Base-by-base conservation (phyloP, 2,113 vertebrate genomes). In the Gymnarchus niloticus region DNA sequence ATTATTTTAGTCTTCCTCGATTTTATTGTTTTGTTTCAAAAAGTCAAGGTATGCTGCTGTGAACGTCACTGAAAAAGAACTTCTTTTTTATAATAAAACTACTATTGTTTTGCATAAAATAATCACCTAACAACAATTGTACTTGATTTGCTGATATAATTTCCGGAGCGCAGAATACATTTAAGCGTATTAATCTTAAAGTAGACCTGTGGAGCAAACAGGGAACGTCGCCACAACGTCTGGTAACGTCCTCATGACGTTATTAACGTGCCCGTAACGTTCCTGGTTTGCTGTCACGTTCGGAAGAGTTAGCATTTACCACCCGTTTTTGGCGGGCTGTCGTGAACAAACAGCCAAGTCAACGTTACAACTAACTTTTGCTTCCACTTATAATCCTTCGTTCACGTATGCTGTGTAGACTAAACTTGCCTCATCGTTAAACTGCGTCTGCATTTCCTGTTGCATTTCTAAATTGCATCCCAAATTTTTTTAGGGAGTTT, bases 401-500 rank as follows among this genome's bases (percentile, higher is more conserved):
- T 41, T 33, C 65, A 28, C 33, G 4, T 41, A 73, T 37, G 33
- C 33, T 17, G 14, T 73, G 33, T n/a, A 2, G 33, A 37, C 65
- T 19, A 73, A 73, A 73, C n/a, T 73, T 6, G 33, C 28, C 65
- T 3, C 65, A 41, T 73, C 33, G 65, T 73, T 73, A 73, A 73
- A 73, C 17, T 73, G 65, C 65, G 14, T 33, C 33, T 73, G 65
- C 65, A 73, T 73, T 37, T 41, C 33, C 65, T 73, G 65, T 33
- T 41, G 65, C 65, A 73, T 73, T 65, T 73, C n/a, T 73, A 73
- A 73, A 73, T 73, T 41, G 65, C 65, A 19, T 73, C 19, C 65
- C 33, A 73, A 17, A 73, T 37, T 41, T 19, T 69, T 69, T 69
- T 41, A 69, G 65, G 65, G 14, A 73, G 9, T 33, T 33, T 73